Evolutionary conservation across 2,888 invertebrate genomes (phyloP), one percentile per base, ranked within the genome.

Genomic region (Drosophila atripex): DNA sequence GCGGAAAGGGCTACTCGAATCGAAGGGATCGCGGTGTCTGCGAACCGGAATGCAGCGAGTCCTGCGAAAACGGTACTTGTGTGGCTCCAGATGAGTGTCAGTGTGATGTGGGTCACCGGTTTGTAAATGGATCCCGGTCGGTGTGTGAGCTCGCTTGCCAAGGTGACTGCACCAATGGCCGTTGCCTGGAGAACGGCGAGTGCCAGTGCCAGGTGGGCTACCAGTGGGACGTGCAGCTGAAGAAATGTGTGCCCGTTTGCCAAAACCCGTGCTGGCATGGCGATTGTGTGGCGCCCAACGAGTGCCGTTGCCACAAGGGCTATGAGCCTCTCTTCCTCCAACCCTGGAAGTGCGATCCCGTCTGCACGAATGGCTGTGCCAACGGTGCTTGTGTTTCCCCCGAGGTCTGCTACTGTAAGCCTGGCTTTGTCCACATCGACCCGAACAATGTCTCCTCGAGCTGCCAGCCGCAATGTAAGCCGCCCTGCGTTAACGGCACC

Each of bases 141-240:
- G 77, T 83, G 0, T 92, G 93, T 65, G 76, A 89, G 35, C 90
- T 92, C 0, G 57, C 76, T 1, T 93, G 93, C 75, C 51, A 72
- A 7, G 70, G 84, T 1, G 75, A 84, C 6, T 93, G 93, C 71
- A 70, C 72, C 1, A 90, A 93, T 66, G 92, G 92, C 0, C 83
- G 92, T 32, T 95, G 95, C 80, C 91, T 93, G 3, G 92, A 91
- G 1, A 93, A 93, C 0, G 92, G 93, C 54, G 89, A 92, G 0
- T 95, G 95, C 84, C 91, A 90, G 9, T 95, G 95, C 78, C 89
- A 92, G 14, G 77, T 90, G 2, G 94, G 94, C 43, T 91, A 89
- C 35, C 51, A 65, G n/a, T 76, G 78, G 14, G 75, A 78, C 35
- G 80, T 80, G 30, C 77, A 58, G 2, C 51, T 86, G 0, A 74